Base-by-base conservation (phyloP, 2,888 invertebrate species). In the Masnerella sp. region DNA sequence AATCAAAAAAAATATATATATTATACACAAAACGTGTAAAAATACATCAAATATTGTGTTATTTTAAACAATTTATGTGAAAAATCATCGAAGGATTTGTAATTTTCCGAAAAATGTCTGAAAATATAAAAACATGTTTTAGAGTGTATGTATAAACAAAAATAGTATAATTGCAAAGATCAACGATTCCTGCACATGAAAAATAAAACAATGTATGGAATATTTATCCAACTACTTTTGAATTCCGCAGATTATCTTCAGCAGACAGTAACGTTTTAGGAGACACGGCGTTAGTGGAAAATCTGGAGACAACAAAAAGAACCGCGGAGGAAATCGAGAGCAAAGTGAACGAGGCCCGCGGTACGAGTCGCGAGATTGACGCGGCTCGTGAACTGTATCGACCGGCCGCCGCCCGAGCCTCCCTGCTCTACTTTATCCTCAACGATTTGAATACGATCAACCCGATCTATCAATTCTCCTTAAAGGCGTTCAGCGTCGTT, bases 401-500 rank as follows among this genome's bases (percentile, higher is more conserved):
- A 73, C 94, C 95, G 8, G 98, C 97, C 1, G 96, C 98, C 0
- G 95, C 96, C 0, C 90, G 98, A 83, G 97, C 98, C 0, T 97
- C 97, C 58, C 90, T 98, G 2, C 89, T 98, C 0, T 98, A 98
- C 88, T 98, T 98, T 83, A 97, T 98, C 78, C 89, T 98, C 34
- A 98, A 98, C 84, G 98, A 98, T 79, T 89, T 98, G 68, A 96
- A 97, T 88, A 97, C 96, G 25, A 97, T 98, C 74, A 97, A 98
- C 88, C 97, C 97, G 0, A 97, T 98, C 81, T 98, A 98, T 87
- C 97, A 98, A 87, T 98, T 98, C 88, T 98, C 98, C 9, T 89
- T 98, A 71, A 98, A 98, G 91, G 97, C 98, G 1, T 98, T 98
- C 88, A 96, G 96, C 87, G 96, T 97, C n/a, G 98, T 98, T 22